Percentiles rank a stretch among this genome's conserved stretches.
phyloP scores from a whole-genome alignment of 2,113 vertebrate species.

The Gallinago media region DNA sequence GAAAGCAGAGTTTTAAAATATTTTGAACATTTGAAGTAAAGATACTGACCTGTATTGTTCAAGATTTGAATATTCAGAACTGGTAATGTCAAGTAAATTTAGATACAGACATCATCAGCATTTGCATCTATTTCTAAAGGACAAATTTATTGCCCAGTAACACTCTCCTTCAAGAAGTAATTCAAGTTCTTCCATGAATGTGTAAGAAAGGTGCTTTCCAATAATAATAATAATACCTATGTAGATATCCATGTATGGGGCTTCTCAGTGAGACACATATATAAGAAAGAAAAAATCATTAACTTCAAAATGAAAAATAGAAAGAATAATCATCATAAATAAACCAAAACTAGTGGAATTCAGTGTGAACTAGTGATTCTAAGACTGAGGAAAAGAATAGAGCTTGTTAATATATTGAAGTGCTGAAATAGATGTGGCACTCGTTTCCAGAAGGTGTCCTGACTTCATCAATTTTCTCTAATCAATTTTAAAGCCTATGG shows the following conservation, averaged over 20 bases:
- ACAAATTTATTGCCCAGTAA: neutral
- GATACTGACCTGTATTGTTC: neutral
- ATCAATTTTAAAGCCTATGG: neutral
- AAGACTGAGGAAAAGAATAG: neutral
- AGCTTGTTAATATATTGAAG: neutral
- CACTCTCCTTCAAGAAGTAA: neutral
- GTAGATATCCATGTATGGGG: no score
- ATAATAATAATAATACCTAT: neutral
- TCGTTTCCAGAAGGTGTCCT: neutral
- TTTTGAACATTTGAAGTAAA: neutral
- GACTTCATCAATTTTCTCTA: neutral
- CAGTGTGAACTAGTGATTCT: neutral
- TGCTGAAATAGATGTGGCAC: neutral
- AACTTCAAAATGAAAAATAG: neutral
- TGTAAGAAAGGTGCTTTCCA: neutral
- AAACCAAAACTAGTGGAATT: neutral
- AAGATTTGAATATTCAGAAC: neutral
- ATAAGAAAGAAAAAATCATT: neutral
- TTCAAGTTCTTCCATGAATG: neutral
- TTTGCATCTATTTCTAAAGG: neutral
- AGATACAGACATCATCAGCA: neutral
- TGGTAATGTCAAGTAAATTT: neutral
- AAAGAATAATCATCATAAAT: neutral
- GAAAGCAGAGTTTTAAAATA: neutral
- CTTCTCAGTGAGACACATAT: neutral